These are phyloP conservation scores for Formica aserva DNA, from an alignment of 2,888 invertebrate species.

Conservation along the genomic window DNA sequence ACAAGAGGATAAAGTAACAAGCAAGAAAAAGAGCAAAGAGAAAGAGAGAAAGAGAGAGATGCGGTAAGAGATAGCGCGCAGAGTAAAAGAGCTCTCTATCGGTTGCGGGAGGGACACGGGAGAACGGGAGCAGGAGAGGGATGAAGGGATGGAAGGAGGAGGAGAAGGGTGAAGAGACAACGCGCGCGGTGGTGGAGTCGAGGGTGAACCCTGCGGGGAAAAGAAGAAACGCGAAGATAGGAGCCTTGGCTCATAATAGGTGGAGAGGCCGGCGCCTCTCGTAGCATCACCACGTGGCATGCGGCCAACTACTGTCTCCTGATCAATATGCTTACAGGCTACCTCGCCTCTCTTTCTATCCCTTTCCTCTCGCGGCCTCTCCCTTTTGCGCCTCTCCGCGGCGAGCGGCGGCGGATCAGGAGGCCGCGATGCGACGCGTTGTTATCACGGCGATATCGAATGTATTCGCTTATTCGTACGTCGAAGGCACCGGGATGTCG, in stretches of 20 bases:
- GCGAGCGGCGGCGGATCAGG: constrained; percentile 41
- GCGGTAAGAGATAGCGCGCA: constrained; percentile 23
- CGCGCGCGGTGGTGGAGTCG: constrained; percentile 36
- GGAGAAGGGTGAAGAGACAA: constrained; percentile 51
- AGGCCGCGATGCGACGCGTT: constrained; percentile 67
- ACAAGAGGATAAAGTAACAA: constrained; percentile 48
- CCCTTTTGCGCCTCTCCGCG: constrained; percentile 56
- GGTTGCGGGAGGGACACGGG: neutral
- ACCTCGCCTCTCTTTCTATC: constrained; percentile 76
- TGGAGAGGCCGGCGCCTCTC: constrained; percentile 84
- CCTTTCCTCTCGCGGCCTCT: constrained; percentile 68
- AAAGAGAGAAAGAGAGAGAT: constrained; percentile 29
- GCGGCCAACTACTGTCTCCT: constrained; percentile 86
- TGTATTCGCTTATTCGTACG: constrained; percentile 47
- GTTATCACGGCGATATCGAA: constrained; percentile 71
- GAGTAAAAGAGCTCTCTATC: constrained; percentile 48
- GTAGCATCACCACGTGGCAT: constrained; percentile 86
- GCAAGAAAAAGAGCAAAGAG: constrained; percentile 20
- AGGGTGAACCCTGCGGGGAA: constrained; percentile 72
- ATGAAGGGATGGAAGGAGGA: constrained; percentile 38
- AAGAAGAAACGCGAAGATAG: constrained; percentile 81
- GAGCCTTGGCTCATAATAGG: constrained; percentile 85
- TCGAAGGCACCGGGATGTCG: neutral
- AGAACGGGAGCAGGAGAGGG: constrained; percentile 27
- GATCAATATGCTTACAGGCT: constrained; percentile 86